Evolutionary conservation across 2,888 invertebrate genomes (phyloP), one percentile per base, ranked within the genome.

Genomic region (Peribatodes rhomboidaria): DNA sequence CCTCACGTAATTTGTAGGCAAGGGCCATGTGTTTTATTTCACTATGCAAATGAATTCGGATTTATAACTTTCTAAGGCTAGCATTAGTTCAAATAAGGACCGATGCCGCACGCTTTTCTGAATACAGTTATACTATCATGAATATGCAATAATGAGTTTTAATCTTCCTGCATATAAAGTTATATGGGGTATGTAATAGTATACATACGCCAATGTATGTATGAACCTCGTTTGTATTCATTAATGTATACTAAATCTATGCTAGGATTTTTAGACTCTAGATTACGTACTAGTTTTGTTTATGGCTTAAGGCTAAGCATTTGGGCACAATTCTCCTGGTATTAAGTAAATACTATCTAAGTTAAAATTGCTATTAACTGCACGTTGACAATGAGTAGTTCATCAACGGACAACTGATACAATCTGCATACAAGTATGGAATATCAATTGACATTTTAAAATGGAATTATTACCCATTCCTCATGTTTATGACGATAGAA

Each of bases 61-160:
- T 65, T 56, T 65, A 65, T 65, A 58, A 57, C 53, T 66, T 61
- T 54, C 57, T 56, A 65, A 46, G 55, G n/a, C 56, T 42, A 42
- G 59, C 54, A 67, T 67, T 68, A 60, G 54, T 53, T 16, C 58
- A 18, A 56, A 64, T 68, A 68, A 70, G 68, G 66, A 65, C 41
- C 50, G 60, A 58, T 35, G 56, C 20, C 47, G 57, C 63, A 60
- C 53, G 57, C 53, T 57, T 56, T 59, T 67, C 52, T 57, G 49
- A 61, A 44, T 14, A 70, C 35, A 62, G 46, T 39, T 18, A 60
- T 18, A 60, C 31, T 35, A 39, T 65, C 54, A 61, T 63, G 58
- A 65, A 71, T 69, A 67, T 64, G 47, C 65, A 69, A 61, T 53
- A 42, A 57, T 49, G 47, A 60, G 47, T 54, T 49, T 49, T 10